phyloP scores from a whole-genome alignment of 2,888 invertebrate genomes.

The Seira sanloemensis region DNA sequence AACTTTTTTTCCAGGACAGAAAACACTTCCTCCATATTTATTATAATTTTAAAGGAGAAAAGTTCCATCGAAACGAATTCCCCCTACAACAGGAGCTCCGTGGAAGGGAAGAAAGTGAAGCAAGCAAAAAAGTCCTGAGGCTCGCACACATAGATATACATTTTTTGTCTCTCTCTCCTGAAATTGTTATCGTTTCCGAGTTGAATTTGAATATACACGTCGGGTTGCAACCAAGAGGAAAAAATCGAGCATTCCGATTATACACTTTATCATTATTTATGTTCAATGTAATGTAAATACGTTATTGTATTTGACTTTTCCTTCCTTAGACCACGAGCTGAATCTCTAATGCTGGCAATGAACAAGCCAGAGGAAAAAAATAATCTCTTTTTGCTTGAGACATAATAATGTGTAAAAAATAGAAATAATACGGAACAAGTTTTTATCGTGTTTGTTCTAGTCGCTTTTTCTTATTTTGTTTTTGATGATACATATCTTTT shows the following conservation, averaged over 20 bases:
- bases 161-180: too few relatives aligned
- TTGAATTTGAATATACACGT: not conserved
- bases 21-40: not conserved
- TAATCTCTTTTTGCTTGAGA: not conserved
- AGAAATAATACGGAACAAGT: not conserved
- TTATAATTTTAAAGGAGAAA: not conserved
- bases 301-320: slow-evolving; percentile 16
- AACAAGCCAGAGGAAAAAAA: not conserved
- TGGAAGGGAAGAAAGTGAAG: not conserved
- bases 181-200: not conserved
- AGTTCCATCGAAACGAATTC: not conserved
- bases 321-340: too few relatives aligned
- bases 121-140: not conserved
- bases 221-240: not conserved
- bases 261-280: slow-evolving; percentile 9
- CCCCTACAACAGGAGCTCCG: not conserved
- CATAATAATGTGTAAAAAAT: too few relatives aligned
- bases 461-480: not conserved
- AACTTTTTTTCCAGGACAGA: not conserved
- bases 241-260: not conserved
- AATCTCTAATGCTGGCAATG: too few relatives aligned
- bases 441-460: not conserved
- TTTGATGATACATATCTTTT: not conserved
- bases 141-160: not conserved
- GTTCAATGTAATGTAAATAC: slow-evolving; percentile 13